Conservation (phyloP, 2,797 vertebrate genomes). For the Rhodeus uyekii region DNA sequence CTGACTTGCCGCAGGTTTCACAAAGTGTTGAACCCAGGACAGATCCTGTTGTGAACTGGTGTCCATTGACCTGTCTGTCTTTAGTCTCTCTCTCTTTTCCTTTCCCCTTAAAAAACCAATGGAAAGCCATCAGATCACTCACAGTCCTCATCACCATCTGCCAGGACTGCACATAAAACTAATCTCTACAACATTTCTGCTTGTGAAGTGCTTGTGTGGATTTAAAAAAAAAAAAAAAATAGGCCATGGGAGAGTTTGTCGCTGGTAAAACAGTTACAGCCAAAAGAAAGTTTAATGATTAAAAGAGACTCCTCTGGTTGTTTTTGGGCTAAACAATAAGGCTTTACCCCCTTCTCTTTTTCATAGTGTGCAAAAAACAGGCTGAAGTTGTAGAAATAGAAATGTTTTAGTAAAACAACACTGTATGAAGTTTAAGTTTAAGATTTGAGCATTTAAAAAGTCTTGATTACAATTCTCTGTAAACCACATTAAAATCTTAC, state of each 20-base stretch:
- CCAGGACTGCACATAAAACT: not conserved
- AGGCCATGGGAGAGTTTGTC: not conserved
- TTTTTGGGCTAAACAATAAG: not conserved
- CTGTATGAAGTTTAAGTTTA: not conserved
- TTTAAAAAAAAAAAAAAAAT: too few species aligned
- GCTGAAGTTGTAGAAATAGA: too few species aligned
- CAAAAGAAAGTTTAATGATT: conserved; percentile 51
- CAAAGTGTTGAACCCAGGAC: conserved; percentile 83
- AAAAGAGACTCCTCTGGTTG: conserved; percentile 19
- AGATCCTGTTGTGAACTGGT: conserved; percentile 84
- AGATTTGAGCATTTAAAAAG: not conserved
- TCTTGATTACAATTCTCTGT: too few species aligned
- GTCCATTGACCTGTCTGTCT: conserved; percentile 81
- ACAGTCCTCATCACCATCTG: not conserved
- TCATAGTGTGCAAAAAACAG: not conserved
- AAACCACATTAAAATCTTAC: too few species aligned
- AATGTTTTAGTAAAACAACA: too few species aligned
- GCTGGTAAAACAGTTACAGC: conserved; percentile 10
- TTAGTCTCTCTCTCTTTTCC: conserved; percentile 85
- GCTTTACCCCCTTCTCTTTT: not conserved
- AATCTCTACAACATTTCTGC: not conserved
- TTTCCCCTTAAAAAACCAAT: conserved; percentile 79
- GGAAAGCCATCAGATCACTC: conserved; percentile 56
- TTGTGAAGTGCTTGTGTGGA: not conserved
- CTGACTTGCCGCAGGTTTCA: conserved; percentile 86